Conservation (phyloP, 2,113 vertebrate species). For the Lycaon pictus region DNA sequence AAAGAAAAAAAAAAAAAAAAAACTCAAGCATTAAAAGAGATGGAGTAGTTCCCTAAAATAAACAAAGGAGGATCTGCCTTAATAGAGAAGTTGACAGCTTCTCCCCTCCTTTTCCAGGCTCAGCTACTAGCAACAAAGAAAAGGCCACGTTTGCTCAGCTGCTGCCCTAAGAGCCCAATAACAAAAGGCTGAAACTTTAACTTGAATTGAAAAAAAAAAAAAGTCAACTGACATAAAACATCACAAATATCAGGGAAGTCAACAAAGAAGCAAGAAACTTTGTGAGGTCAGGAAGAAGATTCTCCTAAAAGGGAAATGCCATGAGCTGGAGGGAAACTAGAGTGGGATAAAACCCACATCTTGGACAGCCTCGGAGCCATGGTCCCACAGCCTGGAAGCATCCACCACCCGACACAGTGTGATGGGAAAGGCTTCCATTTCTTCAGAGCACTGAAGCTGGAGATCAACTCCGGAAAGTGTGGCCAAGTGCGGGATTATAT, state of each 20-base stretch:
- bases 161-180: constrained; percentile 45
- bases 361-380: not conserved
- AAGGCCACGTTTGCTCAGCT: constrained; percentile 74
- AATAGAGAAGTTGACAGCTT: constrained; percentile 44
- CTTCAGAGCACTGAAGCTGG: not conserved
- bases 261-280: constrained; percentile 28
- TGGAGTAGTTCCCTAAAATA: constrained; percentile 42
- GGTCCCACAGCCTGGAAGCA: not conserved
- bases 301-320: not conserved
- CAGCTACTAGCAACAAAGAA: constrained; percentile 23
- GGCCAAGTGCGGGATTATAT: not conserved
- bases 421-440: not conserved
- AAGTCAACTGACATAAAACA: not conserved
- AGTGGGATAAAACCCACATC: not conserved
- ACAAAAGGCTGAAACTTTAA: constrained; percentile 73
- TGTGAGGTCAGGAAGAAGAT: not conserved
- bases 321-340: not conserved
- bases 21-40: constrained; percentile 33
- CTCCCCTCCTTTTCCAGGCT: not conserved
- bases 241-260: not conserved
- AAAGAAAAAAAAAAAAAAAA: constrained; percentile 42
- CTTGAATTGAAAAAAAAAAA: not conserved
- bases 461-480: not conserved
- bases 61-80: constrained; percentile 48
- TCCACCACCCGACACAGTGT: not conserved